Conservation (phyloP, 1,140 invertebrate genomes). For the Drosophila pruinosa region DNA sequence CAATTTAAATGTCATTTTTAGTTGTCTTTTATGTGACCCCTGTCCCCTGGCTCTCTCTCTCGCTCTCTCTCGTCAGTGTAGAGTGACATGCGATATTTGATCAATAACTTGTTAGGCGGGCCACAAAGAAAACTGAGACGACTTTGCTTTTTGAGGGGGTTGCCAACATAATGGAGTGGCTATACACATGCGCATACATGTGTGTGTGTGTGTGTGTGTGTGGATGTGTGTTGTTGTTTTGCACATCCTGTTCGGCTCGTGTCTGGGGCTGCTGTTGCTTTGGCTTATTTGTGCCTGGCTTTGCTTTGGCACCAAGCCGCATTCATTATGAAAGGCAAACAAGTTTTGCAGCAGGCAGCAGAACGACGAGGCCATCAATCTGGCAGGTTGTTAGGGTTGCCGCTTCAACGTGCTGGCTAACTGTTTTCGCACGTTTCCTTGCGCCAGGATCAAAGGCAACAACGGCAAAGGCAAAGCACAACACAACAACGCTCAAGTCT, state of each 20-base stretch:
- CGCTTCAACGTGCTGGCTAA: background rate
- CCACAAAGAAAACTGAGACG: background rate
- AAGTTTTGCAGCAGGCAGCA: constrained; percentile 30
- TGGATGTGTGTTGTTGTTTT: constrained; percentile 22
- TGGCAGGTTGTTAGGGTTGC: constrained; percentile 23
- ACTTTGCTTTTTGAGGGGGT: constrained; percentile 15
- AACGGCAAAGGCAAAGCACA: constrained; percentile 5
- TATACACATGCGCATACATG: constrained; percentile 11
- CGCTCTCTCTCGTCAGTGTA: background rate
- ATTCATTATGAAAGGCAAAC: constrained; percentile 80
- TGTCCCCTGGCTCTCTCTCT: background rate
- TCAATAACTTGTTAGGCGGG: constrained; percentile 58
- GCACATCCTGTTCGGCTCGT: constrained; percentile 61
- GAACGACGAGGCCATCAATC: constrained; percentile 60
- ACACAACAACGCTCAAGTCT: constrained; percentile 13
- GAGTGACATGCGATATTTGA: constrained; percentile 77
- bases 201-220: constrained; percentile 17
- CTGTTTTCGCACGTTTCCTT: constrained; percentile 66
- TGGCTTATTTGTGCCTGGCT: constrained; percentile 47
- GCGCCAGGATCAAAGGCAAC: constrained; percentile 65
- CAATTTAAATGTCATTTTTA: constrained; percentile 79
- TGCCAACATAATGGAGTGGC: constrained; percentile 38
- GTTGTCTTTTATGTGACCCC: constrained; percentile 59
- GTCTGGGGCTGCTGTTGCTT: constrained; percentile 18
- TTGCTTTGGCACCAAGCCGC: constrained; percentile 64